Evolutionary conservation across 2,888 invertebrate genomes (phyloP).

Genomic region (Lycocerus yunnanus): DNA sequence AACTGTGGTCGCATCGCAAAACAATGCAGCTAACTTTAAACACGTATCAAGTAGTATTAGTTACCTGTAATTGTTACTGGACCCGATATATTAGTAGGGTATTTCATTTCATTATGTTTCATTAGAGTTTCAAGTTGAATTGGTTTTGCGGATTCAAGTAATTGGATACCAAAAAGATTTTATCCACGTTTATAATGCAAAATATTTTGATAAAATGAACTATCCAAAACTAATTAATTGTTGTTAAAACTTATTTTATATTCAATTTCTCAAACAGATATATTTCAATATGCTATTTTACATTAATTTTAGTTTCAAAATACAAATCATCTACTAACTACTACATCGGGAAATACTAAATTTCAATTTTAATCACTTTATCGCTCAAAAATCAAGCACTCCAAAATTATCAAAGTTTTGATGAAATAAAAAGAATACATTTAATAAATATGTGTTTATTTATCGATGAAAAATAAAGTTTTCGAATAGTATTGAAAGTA

Average conservation of each 20-base stretch:
- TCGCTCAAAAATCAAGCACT: too few relatives aligned
- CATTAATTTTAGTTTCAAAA: not conserved
- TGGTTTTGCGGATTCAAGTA: slow-evolving; percentile 35
- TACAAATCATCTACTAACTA: too few relatives aligned
- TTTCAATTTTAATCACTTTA: too few relatives aligned
- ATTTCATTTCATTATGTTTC: slow-evolving; percentile 54
- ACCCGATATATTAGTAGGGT: slow-evolving; percentile 47
- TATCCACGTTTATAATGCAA: slow-evolving; percentile 7
- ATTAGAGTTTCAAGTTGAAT: slow-evolving; percentile 49
- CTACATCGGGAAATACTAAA: too few relatives aligned
- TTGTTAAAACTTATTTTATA: slow-evolving; percentile 6
- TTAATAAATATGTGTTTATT: too few relatives aligned
- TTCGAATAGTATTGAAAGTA: too few relatives aligned
- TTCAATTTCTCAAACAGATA: slow-evolving; percentile 12
- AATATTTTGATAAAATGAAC: slow-evolving; percentile 5
- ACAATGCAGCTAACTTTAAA: slow-evolving; percentile 56
- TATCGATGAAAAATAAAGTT: too few relatives aligned
- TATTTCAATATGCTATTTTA: not conserved
- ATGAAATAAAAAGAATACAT: too few relatives aligned
- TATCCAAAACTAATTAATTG: slow-evolving; percentile 11
- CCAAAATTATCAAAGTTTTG: too few relatives aligned
- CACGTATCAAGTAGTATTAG: slow-evolving; percentile 54
- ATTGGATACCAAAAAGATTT: slow-evolving; percentile 19
- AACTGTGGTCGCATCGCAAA: slow-evolving; percentile 54
- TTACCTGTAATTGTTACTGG: slow-evolving; percentile 54